Evolutionary conservation across 2,113 vertebrate genomes (phyloP), one percentile per base, ranked within the genome.

Genomic region (Paradisaea rubra): DNA sequence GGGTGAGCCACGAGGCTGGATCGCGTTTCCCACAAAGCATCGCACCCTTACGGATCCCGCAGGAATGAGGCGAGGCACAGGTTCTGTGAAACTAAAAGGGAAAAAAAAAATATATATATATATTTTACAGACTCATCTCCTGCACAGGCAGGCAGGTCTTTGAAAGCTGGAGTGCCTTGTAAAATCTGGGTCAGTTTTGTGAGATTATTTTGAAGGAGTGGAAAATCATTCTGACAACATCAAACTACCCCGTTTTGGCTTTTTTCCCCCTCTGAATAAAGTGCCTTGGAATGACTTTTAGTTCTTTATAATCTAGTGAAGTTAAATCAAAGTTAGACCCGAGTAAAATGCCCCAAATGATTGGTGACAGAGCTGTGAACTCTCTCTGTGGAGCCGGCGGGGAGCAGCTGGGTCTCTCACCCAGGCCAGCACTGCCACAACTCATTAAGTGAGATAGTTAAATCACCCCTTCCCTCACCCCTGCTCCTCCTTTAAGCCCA

Each of bases 141-240:
- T 66, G 54, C 73, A 74, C 30, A 71, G 84, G 69, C 73, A 85
- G 70, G 31, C 53, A 72, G 63, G 79, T 33, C 82, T 94, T 83
- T 77, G 90, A 83, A 77, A 91, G 50, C 22, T 6, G 3, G 28
- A 91, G 39, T 27, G 60, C 69, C 81, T 86, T 72, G 64, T 77
- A 77, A 96, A 96, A 96, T 96, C 79, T 91, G 80, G 88, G 93
- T 91, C 95, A 83, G 50, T 86, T 95, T 71, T 57, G 85, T 39
- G 92, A 95, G 85, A 65, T 89, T 91, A 61, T 94, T 93, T 91
- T 77, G 92, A 89, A 94, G 64, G 79, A 88, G 54, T 50, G 30
- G 57, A 82, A 94, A 91, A 96, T 94, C 74, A 76, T 95, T 82
- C 61, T 91, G 90, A 94, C 96, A 93, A 41, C 71, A 90, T 82